Conservation (phyloP, 2,888 invertebrate species). For the Theretra japonica region DNA sequence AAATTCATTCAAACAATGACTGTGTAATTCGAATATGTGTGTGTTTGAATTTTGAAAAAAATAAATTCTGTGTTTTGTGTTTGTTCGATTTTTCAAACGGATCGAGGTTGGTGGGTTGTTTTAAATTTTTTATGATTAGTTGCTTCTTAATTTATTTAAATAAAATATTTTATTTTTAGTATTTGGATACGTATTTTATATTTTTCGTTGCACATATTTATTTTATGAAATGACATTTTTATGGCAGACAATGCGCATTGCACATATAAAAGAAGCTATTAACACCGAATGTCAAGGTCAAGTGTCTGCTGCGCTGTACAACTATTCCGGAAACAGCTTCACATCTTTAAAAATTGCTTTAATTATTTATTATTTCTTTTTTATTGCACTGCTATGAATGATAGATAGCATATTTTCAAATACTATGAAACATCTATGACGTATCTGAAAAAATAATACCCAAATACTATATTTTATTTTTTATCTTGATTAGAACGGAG, state of each 20-base stretch:
- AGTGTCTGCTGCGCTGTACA: not conserved
- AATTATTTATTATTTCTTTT: not conserved
- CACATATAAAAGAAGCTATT: slow-evolving; percentile 14
- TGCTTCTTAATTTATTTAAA: not conserved
- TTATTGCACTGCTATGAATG: not conserved
- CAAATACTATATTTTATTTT: not conserved
- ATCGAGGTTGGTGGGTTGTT: slow-evolving; percentile 19
- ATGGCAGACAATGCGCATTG: not conserved
- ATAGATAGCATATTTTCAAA: not conserved
- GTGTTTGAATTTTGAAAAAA: slow-evolving; percentile 32
- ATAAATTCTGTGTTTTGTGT: slow-evolving; percentile 47
- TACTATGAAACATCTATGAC: not conserved
- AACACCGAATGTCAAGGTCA: slow-evolving; percentile 22
- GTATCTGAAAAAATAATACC: not conserved
- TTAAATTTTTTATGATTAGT: not conserved
- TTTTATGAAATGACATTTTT: not conserved
- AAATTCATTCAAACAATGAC: slow-evolving; percentile 34
- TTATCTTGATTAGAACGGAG: not conserved
- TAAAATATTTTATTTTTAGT: not conserved
- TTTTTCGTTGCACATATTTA: not conserved
- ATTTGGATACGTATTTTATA: not conserved
- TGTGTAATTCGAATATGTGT: slow-evolving; percentile 40
- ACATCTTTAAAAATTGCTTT: not conserved
- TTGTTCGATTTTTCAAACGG: slow-evolving; percentile 37
- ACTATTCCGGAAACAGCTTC: slow-evolving; percentile 16